phyloP scores from a whole-genome alignment of 2,113 vertebrate species.

The Taxidea taxus region DNA sequence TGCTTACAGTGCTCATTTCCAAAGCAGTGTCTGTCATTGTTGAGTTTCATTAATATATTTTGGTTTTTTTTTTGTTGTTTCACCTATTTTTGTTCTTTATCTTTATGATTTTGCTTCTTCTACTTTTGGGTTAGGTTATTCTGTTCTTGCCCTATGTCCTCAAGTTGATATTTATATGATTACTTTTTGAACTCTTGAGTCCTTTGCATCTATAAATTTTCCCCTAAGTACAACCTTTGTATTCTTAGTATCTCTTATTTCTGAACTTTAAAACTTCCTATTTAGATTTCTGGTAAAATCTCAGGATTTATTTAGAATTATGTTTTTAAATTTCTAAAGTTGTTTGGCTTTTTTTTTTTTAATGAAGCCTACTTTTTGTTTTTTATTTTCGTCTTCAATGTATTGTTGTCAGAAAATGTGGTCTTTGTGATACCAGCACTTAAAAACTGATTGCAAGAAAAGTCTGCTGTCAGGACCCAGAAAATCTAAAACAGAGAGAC shows the following conservation, averaged over 20 bases:
- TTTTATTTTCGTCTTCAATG: not conserved
- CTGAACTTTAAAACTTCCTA: not conserved
- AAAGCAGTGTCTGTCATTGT: not conserved
- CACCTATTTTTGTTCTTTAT: not conserved
- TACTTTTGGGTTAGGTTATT: not conserved
- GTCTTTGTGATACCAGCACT: not conserved
- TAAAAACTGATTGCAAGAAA: not conserved
- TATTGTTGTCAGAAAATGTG: not conserved
- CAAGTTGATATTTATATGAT: not conserved
- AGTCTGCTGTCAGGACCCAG: rapidly evolving
- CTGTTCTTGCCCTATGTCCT: not conserved
- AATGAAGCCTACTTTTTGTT: not conserved
- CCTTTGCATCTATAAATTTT: not conserved
- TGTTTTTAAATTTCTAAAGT: not conserved
- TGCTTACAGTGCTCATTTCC: not conserved
- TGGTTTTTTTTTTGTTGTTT: not conserved
- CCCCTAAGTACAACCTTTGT: not conserved
- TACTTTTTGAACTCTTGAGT: not conserved
- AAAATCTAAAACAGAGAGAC: not conserved
- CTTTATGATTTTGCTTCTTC: not conserved
- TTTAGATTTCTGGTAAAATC: not conserved
- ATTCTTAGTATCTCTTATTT: not conserved
- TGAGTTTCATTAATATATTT: not conserved
- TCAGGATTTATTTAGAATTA: not conserved
- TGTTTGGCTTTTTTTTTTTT: not conserved